A percentile compares a stretch with the other conserved stretches of the same genome.
These are phyloP conservation scores for Mystacides longicornis DNA, from an alignment of 2,888 invertebrate species.

Conservation along the genomic window DNA sequence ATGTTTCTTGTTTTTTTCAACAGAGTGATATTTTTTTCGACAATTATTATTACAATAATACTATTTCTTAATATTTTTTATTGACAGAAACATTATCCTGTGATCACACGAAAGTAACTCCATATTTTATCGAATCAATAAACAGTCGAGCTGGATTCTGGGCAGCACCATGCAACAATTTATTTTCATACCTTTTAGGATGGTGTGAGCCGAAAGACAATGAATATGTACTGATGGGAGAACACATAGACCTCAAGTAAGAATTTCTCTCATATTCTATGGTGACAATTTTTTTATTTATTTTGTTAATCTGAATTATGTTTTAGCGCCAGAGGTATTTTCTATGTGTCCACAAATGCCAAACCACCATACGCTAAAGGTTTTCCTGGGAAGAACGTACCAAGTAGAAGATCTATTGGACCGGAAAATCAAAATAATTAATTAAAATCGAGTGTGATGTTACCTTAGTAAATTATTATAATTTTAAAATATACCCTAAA, in stretches of 20 bases:
- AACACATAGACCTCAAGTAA: slow-evolving; percentile 71
- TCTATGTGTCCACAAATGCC: slow-evolving; percentile 79
- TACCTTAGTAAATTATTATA: no score
- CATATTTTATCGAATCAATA: slow-evolving; percentile 85
- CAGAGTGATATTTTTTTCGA: no score
- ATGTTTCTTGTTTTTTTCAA: no score
- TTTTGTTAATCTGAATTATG: neutral
- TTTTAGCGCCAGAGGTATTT: slow-evolving; percentile 74
- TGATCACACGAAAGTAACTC: slow-evolving; percentile 85
- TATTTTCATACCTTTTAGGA: slow-evolving; percentile 76
- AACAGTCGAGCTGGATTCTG: slow-evolving; percentile 73
- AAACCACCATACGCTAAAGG: slow-evolving; percentile 80
- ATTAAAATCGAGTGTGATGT: no score
- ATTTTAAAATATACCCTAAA: no score
- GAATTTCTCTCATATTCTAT: slow-evolving; percentile 29
- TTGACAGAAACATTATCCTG: slow-evolving; percentile 74
- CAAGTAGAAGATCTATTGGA: neutral
- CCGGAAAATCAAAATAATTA: no score
- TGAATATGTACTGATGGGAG: slow-evolving; percentile 81
- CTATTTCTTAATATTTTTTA: neutral
- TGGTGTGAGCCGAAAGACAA: slow-evolving; percentile 75
- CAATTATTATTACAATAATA: neutral
- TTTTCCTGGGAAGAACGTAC: slow-evolving; percentile 57
- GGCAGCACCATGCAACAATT: slow-evolving; percentile 75
- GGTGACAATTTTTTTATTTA: neutral